Conservation (phyloP, 2,888 invertebrate species). For the Drosophila putrida region DNA sequence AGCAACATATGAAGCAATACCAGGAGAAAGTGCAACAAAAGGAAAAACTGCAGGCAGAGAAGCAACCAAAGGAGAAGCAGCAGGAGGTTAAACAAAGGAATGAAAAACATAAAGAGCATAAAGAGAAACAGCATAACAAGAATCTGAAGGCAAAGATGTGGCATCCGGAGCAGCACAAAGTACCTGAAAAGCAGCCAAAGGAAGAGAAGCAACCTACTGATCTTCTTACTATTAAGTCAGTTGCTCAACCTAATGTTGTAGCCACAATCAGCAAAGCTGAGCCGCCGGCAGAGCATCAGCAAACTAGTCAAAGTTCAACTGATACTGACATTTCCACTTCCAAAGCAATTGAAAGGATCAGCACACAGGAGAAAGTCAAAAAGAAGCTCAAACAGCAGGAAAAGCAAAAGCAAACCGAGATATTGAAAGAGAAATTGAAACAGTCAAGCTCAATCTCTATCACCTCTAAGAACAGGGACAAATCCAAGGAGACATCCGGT, state of each 20-base stretch:
- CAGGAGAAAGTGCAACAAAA: too few relatives aligned
- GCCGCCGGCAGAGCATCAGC: conserved; percentile 16
- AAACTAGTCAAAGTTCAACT: conserved; percentile 2
- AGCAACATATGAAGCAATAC: too few relatives aligned
- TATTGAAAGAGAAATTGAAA: background rate
- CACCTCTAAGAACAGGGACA: background rate
- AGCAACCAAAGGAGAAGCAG: too few relatives aligned
- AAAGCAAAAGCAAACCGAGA: background rate
- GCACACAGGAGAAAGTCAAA: background rate
- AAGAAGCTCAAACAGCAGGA: background rate
- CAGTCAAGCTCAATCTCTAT: too few relatives aligned
- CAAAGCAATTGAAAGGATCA: background rate
- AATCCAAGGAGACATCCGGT: background rate
- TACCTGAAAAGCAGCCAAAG: background rate
- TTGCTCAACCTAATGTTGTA: background rate
- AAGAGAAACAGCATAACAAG: too few relatives aligned
- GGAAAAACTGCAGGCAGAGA: too few relatives aligned
- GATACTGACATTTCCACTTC: background rate
- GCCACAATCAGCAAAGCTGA: background rate
- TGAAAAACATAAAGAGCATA: too few relatives aligned
- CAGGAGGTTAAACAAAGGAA: too few relatives aligned
- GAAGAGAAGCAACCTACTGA: too few relatives aligned
- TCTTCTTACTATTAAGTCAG: background rate
- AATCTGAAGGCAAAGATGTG: too few relatives aligned
- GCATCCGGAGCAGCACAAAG: background rate